Conservation (phyloP, 2,113 vertebrate species). For the Ursus arctos region DNA sequence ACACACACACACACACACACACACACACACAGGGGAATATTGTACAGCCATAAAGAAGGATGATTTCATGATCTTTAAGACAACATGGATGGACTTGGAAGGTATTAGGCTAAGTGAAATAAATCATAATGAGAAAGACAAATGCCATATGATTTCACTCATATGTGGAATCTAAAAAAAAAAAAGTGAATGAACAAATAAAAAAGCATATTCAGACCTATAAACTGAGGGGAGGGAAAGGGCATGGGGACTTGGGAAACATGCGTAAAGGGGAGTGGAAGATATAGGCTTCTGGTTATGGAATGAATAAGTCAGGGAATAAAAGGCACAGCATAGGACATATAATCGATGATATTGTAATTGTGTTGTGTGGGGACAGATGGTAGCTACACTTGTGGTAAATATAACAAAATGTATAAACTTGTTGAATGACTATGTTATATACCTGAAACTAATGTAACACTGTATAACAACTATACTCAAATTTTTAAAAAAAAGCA, state of each 20-base stretch:
- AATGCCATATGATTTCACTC: not conserved
- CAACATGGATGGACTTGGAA: not conserved
- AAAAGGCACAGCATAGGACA: not conserved
- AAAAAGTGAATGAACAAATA: not conserved
- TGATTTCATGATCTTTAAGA: not conserved
- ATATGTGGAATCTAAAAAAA: not conserved
- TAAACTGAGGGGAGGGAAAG: not conserved
- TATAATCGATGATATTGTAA: not conserved
- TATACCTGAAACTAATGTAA: not conserved
- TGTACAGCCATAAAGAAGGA: not conserved
- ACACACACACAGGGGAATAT: not conserved
- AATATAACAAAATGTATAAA: not conserved
- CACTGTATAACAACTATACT: not conserved
- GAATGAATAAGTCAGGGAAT: not conserved
- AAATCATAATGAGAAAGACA: not conserved
- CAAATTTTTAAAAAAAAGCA: not conserved
- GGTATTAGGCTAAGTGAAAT: not conserved
- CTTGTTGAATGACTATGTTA: not conserved
- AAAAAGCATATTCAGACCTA: not conserved
- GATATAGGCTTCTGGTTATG: not conserved
- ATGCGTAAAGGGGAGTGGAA: not conserved
- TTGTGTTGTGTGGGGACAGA: not conserved
- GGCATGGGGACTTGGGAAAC: not conserved
- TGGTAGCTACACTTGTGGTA: not conserved
- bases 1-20: not conserved